Evolutionary conservation across 2,888 invertebrate genomes (phyloP), one percentile per base, ranked within the genome.

Genomic region (Dynastes grantii): DNA sequence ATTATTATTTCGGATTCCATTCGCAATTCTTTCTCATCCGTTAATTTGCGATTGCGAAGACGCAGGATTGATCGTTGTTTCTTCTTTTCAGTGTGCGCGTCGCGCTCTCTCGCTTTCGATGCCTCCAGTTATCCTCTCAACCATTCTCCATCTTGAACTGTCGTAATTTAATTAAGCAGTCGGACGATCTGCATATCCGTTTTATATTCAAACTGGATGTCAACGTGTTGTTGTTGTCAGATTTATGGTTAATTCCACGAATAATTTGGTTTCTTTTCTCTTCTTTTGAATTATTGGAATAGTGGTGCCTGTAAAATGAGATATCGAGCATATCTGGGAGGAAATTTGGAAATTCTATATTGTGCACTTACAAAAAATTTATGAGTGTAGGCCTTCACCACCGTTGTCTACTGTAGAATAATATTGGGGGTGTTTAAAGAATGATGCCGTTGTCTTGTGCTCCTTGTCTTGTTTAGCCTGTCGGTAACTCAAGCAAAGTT

Each of bases 1-100:
- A 45, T 67, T 49, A 40, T 67, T 67, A 45, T 67, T 67, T 67
- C 40, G 67, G 16, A 55, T 37, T 67, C 22, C 40, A n/a, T 67
- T 49, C 67, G 27, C 1, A 40, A 37, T 65, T 65, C 65, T n/a
- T 65, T 65, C 29, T n/a, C 65, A 40, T 67, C 32, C n/a, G 32
- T 49, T 49, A 45, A 40, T 67, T 32, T 49, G 13, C 32, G 32
- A 5, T 37, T 37, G 27, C 65, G 29, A 8, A 65, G 65, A 65
- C 13, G 11, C 29, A 9, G 27, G 13, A n/a, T 55, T n/a, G 55
- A 65, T 40, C 68, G 68, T 40, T 68, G 45, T 67, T 67, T 40
- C 40, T 13, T 67, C 40, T 22, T 40, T 67, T 49, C 67, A 11
- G 40, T 11, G 11, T 22, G 40, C 40, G 40, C 8, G 3, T 27